Conservation (phyloP, 2,113 vertebrate species). For the Tretioscincus oriximinensis region DNA sequence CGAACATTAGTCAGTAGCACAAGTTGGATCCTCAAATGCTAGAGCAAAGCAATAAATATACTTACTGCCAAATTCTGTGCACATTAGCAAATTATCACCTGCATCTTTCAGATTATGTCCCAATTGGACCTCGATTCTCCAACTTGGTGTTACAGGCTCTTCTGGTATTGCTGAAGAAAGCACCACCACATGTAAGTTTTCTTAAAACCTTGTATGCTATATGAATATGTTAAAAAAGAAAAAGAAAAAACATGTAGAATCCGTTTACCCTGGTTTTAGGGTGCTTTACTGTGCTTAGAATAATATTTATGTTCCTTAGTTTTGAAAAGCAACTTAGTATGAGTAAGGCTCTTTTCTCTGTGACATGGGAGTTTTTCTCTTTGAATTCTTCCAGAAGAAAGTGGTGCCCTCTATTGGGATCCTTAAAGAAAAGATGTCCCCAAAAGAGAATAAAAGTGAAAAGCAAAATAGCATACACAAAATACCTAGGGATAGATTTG, state of each 20-base stretch:
- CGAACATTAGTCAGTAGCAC: too few relatives aligned
- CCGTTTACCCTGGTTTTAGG: not conserved
- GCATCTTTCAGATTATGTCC: slow-evolving; percentile 88
- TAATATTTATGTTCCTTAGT: not conserved
- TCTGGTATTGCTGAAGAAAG: slow-evolving; percentile 93
- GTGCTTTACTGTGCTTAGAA: not conserved
- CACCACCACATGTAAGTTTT: slow-evolving; percentile 87
- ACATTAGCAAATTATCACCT: not conserved
- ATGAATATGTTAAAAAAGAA: not conserved
- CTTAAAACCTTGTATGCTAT: not conserved
- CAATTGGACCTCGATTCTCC: slow-evolving; percentile 95
- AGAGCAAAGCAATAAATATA: not conserved
- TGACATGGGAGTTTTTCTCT: not conserved
- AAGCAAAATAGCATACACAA: too few relatives aligned
- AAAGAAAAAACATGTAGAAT: too few relatives aligned
- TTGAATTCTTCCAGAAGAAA: not conserved
- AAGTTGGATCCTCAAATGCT: not conserved
- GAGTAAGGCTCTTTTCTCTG: not conserved
- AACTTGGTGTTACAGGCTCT: slow-evolving; percentile 94
- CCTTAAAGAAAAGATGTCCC: too few relatives aligned
- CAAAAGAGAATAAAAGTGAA: too few relatives aligned
- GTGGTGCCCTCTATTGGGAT: not conserved
- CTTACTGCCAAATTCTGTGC: not conserved
- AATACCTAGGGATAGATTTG: too few relatives aligned
- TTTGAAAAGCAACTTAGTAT: not conserved